Evolutionary conservation across 1,140 invertebrate species (phyloP).

Genomic region (Magallana gigas): DNA sequence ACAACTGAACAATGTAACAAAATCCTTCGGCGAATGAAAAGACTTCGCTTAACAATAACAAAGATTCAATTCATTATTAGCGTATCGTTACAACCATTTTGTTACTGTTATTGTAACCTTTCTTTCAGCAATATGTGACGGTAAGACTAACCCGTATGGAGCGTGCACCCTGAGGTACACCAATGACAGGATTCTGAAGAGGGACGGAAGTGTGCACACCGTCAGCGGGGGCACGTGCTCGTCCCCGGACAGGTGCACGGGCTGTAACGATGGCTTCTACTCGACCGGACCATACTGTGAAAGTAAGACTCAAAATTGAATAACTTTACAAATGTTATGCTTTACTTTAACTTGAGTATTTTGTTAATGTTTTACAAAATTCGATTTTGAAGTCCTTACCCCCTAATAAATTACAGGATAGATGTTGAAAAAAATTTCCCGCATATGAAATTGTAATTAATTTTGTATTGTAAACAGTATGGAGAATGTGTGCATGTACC

Average conservation of each 20-base stretch:
- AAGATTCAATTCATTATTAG: too few species aligned
- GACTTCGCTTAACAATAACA: too few species aligned
- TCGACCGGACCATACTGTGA: constrained; percentile 38
- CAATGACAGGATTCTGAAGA: constrained; percentile 4
- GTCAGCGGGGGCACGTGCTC: constrained; percentile 28
- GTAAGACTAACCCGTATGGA: background rate
- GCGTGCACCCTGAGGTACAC: constrained; percentile 26
- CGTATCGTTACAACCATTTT: too few species aligned
- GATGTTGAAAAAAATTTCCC: background rate
- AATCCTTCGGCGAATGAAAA: too few species aligned
- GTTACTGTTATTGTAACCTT: background rate
- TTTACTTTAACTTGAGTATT: too few species aligned
- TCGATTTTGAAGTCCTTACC: too few species aligned
- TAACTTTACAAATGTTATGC: too few species aligned
- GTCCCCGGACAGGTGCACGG: constrained; percentile 28
- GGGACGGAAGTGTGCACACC: background rate
- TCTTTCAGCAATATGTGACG: constrained; percentile 42
- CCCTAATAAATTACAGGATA: background rate
- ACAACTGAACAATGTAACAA: too few species aligned
- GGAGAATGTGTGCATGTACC: too few species aligned
- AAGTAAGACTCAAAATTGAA: constrained; percentile 5
- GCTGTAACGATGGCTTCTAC: constrained; percentile 47
- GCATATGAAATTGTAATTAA: background rate
- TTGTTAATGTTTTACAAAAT: too few species aligned
- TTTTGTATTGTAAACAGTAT: too few species aligned